Evolutionary conservation across 2,113 vertebrate genomes (phyloP), one percentile per base, ranked within the genome.

Genomic region (Geococcyx californianus): DNA sequence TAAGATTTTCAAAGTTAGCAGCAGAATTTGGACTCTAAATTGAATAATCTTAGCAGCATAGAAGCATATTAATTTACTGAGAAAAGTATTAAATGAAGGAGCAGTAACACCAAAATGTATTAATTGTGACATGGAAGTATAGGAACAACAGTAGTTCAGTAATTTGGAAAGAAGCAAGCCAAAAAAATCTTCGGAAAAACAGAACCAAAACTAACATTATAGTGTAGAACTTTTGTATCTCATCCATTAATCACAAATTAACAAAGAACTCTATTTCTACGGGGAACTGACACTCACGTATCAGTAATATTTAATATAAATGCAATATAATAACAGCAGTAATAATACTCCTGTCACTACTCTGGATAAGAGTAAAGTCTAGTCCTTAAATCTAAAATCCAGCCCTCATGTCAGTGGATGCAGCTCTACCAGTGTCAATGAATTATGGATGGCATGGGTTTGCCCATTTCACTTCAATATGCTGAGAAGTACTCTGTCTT

Each of bases 51-150:
- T 34, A 87, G 69, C 54, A 82, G 45, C n/a, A 73, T 26, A 79
- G 29, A 96, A 88, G 31, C 58, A 42, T 54, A 79, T 77, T 91
- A 82, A 89, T 93, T 94, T 79, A 42, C 36, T 76, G 52, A 73
- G 70, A 91, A 94, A 89, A 80, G 23, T 42, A 33, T 77, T 74
- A 69, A 66, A 60, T 83, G 9, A 44, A 67, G 56, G 14, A 92
- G 78, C 54, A n/a, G 58, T 34, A 84, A 60, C 31, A 73, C 62
- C n/a, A 40, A 89, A 70, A 28, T 89, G 84, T 75, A 84, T 92
- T 70, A 84, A 68, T 68, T 60, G 24, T 68, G 66, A 44, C 69
- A 56, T n/a, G 70, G 54, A 79, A 36, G 13, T 12, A 34, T 62
- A 82, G n/a, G 26, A 87, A 87, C 38, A 84, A 70, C n/a, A 87